A percentile compares a stretch with the other conserved stretches of the same genome.
Conservation (phyloP, 30 jellyfish, hydroid and myxozoan genomes). For the Pelagia noctiluca region DNA sequence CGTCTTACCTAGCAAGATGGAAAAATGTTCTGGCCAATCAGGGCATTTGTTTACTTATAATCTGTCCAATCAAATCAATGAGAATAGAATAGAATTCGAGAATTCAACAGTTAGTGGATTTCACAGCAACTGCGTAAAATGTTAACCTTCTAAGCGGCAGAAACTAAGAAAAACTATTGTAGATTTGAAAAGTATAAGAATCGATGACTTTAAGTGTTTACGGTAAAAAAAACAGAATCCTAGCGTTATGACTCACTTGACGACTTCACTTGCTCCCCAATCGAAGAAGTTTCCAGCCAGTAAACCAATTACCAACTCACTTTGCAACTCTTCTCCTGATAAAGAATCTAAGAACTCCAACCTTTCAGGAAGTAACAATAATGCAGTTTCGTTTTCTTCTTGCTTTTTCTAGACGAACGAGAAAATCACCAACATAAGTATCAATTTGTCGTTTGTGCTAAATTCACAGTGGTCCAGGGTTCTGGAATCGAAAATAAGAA, state of each 20-base stretch:
- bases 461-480: background rate
- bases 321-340: constrained; percentile 42
- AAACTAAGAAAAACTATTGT: background rate
- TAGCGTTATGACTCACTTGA: constrained; percentile 52
- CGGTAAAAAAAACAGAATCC: background rate
- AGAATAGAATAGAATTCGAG: background rate
- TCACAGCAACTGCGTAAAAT: background rate
- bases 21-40: too few relatives aligned
- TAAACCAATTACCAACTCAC: constrained; percentile 74
- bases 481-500: background rate
- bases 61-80: too few relatives aligned
- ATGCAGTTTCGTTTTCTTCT: constrained; percentile 80
- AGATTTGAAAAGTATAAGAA: background rate
- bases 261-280: constrained; percentile 95
- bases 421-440: background rate
- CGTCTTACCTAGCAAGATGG: too few relatives aligned
- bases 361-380: constrained; percentile 60
- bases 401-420: constrained; percentile 73
- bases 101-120: too few relatives aligned
- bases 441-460: background rate
- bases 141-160: background rate
- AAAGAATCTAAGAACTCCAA: constrained; percentile 54
- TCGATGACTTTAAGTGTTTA: background rate
- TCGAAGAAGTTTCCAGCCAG: constrained; percentile 97
- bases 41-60: too few relatives aligned